Conservation (phyloP, 2,888 invertebrate species). For the Tridacna crocea region DNA sequence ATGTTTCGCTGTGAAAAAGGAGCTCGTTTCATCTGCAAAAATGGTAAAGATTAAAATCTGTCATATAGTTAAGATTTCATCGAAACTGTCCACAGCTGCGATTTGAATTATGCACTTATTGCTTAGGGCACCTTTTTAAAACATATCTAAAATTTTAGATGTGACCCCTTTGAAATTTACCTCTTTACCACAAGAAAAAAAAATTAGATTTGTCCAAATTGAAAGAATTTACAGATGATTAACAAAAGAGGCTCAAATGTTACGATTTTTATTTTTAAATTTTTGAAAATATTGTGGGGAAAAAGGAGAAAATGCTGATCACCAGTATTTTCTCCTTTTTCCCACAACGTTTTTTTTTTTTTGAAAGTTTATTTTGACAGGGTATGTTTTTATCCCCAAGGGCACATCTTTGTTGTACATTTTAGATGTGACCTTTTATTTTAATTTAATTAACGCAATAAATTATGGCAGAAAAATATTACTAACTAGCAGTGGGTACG, state of each 20-base stretch:
- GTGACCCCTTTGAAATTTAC: neutral
- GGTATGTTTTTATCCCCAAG: neutral
- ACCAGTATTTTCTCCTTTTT: neutral
- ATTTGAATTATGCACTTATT: neutral
- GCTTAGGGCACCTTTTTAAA: neutral
- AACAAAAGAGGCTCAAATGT: neutral
- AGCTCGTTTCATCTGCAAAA: neutral
- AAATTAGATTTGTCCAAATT: neutral
- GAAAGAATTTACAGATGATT: neutral
- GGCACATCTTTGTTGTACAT: neutral
- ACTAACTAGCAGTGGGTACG: neutral
- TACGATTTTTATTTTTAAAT: neutral
- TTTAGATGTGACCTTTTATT: neutral
- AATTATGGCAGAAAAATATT: neutral
- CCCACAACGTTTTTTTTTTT: neutral
- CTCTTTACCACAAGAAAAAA: no score
- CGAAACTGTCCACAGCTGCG: no score
- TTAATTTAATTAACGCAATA: neutral
- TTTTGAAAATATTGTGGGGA: neutral
- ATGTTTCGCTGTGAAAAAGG: no score
- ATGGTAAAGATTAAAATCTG: neutral
- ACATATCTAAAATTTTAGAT: neutral
- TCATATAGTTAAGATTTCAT: no score
- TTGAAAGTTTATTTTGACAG: neutral
- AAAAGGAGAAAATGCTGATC: neutral